Base-by-base conservation (phyloP, 1,140 invertebrate species). In the Apis laboriosa region DNA sequence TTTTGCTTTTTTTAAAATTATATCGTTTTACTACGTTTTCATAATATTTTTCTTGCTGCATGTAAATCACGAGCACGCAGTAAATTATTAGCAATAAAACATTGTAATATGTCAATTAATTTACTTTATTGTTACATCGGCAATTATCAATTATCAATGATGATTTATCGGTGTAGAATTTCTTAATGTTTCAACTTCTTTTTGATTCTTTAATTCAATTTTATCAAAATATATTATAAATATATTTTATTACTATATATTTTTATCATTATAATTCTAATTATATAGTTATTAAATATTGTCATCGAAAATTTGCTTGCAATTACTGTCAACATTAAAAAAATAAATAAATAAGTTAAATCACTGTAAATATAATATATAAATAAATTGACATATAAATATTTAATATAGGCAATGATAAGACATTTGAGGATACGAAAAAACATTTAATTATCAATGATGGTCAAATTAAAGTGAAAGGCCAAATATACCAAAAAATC, bases 1-100 rank as follows among this genome's bases (percentile, higher is more conserved):
- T 71, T 11, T 72, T 61, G 24, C 55, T 49, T 24, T 51, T n/a
- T 67, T 28, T 15, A 34, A 49, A 71, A 53, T 53, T 28, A 53
- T 56, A 28, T 63, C 19, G 19, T 55, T 51, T 61, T 58, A 8
- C 34, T 43, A 53, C 55, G 53, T 77, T 63, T 15, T 56, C 34
- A 74, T 24, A n/a, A 9, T 53, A 58, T 24, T 60, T 60, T 43
- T 7, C 24, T 49, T 19, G 43, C 73, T 24, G 70, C 55, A 64
- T 75, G 80, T 83, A 83, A 86, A 49, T 78, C 51, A n/a, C 58
- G 72, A 53, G 21, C 74, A 28, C 58, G 68, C 80, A 73, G 61
- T 77, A 63, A 83, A 82, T 64, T 63, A 66, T 83, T 21, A 77
- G 79, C 74, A 75, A 86, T 86, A 86, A 86, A 86, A 77, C 51